Conservation (phyloP, 2,888 invertebrate genomes). For the Cantharis lateralis region DNA sequence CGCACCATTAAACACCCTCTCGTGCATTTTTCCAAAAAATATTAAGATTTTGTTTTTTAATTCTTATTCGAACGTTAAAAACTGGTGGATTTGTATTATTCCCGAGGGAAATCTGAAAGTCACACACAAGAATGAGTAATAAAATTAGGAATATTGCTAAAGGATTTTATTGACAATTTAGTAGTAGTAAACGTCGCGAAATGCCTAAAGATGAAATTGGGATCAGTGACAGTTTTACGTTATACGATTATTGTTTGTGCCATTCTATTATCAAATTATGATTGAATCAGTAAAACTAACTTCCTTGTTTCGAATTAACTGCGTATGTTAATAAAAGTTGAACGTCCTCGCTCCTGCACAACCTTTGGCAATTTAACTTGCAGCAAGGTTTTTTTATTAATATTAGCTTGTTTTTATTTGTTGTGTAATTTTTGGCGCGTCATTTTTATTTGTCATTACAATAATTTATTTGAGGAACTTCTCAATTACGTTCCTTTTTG, state of each 20-base stretch:
- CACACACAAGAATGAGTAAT: background rate
- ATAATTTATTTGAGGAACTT: background rate
- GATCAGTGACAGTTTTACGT: background rate
- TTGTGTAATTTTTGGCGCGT: background rate
- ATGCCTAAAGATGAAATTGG: background rate
- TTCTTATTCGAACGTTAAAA: background rate
- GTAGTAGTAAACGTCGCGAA: background rate
- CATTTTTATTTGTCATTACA: background rate
- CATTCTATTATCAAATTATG: background rate
- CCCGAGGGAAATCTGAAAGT: background rate
- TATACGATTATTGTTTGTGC: background rate
- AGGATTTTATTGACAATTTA: background rate
- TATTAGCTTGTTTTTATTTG: background rate
- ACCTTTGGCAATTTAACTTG: background rate
- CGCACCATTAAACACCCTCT: background rate
- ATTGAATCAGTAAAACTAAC: background rate
- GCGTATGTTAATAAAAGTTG: background rate
- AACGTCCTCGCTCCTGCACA: background rate
- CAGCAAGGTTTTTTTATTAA: background rate
- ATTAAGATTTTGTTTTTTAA: background rate
- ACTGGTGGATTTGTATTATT: background rate
- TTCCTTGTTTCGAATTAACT: background rate
- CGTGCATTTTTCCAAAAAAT: background rate
- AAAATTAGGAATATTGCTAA: background rate
- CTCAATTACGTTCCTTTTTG: background rate